Conservation (phyloP, 2,888 invertebrate species). For the Scaptomyza polygonia region DNA sequence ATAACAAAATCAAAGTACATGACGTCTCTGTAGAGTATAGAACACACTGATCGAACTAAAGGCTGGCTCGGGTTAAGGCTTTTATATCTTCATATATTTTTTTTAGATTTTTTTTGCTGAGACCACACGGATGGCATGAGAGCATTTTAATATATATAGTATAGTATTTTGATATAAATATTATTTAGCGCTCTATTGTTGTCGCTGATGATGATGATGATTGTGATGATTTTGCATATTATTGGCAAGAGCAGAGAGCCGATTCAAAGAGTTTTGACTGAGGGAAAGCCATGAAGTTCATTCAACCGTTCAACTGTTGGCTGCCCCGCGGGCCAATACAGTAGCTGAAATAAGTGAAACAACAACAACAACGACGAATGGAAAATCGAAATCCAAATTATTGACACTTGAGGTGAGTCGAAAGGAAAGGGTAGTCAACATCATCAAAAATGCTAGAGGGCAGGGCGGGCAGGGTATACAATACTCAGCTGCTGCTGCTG, state of each 20-base stretch:
- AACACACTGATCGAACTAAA: not conserved
- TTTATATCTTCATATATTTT: no score
- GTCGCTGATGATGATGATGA: constrained; percentile 36
- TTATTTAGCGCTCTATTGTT: constrained; percentile 73
- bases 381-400: constrained; percentile 66
- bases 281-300: constrained; percentile 51
- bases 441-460: constrained; percentile 5
- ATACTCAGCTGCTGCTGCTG: constrained; percentile 25
- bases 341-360: constrained; percentile 56
- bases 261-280: constrained; percentile 11
- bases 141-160: constrained; percentile 37
- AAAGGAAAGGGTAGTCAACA: constrained; percentile 12
- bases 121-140: constrained; percentile 64
- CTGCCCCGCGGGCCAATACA: constrained; percentile 34
- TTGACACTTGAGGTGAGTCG: constrained; percentile 77
- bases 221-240: constrained; percentile 74
- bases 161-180: constrained; percentile 71
- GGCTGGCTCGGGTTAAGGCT: not conserved
- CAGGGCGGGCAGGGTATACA: not conserved
- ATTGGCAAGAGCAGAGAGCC: not conserved
- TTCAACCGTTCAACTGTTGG: constrained; percentile 39
- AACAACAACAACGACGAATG: constrained; percentile 25
- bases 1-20: not conserved
- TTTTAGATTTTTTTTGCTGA: not conserved
- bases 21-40: constrained; percentile 21